These are phyloP conservation scores for Drosophila engyochracea DNA, from an alignment of 2,888 invertebrate genomes.

Conservation along the genomic window DNA sequence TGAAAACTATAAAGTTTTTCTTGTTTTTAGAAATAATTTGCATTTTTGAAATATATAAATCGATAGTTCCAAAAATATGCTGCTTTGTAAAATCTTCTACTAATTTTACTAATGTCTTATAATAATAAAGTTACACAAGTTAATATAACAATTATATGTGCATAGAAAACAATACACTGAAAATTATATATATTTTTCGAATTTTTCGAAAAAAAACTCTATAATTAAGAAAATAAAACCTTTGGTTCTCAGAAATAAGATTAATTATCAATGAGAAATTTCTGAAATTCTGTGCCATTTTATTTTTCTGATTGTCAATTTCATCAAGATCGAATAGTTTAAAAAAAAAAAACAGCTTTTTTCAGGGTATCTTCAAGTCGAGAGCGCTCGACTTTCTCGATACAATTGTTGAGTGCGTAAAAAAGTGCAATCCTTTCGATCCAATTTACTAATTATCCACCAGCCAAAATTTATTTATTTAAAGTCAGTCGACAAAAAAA, in stretches of 20 bases:
- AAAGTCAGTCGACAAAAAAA: no score
- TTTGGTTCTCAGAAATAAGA: background rate
- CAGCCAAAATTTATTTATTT: background rate
- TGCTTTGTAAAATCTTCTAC: no score
- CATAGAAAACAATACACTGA: background rate
- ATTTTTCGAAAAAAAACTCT: background rate
- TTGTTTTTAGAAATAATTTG: background rate
- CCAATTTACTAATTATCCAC: background rate
- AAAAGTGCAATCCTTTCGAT: background rate
- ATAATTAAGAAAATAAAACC: background rate
- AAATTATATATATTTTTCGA: background rate
- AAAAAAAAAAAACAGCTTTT: background rate
- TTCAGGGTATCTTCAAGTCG: background rate
- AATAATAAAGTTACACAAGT: background rate
- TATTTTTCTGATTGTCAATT: background rate
- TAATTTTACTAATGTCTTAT: background rate
- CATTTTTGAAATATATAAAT: background rate
- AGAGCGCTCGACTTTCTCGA: background rate
- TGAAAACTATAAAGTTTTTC: background rate
- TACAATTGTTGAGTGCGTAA: background rate
- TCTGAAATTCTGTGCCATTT: background rate
- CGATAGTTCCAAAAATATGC: background rate
- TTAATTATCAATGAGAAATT: no score
- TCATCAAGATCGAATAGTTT: background rate
- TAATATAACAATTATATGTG: background rate